phyloP scores from a whole-genome alignment of 2,888 invertebrate species.

The Drosophila putrida region DNA sequence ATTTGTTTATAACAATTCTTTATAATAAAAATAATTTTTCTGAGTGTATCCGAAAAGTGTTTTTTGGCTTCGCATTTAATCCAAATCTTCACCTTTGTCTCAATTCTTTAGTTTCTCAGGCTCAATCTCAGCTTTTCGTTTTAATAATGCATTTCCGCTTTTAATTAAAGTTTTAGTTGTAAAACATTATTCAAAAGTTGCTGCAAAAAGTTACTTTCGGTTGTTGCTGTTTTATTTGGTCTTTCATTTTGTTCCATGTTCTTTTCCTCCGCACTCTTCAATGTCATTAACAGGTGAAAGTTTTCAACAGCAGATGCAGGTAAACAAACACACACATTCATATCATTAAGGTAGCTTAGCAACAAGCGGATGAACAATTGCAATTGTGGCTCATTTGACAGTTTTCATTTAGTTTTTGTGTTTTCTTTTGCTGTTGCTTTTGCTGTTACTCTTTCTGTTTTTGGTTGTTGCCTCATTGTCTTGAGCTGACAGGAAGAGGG shows the following conservation, averaged over 20 bases:
- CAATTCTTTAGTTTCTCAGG: slow-evolving; percentile 13
- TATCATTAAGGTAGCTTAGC: slow-evolving; percentile 56
- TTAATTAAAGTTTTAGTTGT: slow-evolving; percentile 76
- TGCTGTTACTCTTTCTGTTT: neutral
- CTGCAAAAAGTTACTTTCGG: slow-evolving; percentile 50
- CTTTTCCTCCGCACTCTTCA: slow-evolving; percentile 33
- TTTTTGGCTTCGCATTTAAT: neutral
- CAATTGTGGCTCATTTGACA: slow-evolving; percentile 77
- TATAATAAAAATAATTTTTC: neutral
- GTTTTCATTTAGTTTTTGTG: slow-evolving; percentile 69
- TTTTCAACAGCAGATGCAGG: slow-evolving; percentile 47
- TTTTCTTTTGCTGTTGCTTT: neutral
- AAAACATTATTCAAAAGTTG: slow-evolving; percentile 58
- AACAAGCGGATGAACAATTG: slow-evolving; percentile 64
- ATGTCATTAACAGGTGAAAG: slow-evolving; percentile 76
- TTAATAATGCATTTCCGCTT: slow-evolving; percentile 73
- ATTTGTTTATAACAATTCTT: too few relatives aligned
- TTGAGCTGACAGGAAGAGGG: slow-evolving; percentile 31
- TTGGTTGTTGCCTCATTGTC: slow-evolving; percentile 43
- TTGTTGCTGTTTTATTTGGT: slow-evolving; percentile 44
- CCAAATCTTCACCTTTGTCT: neutral
- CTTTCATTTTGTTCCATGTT: slow-evolving; percentile 14
- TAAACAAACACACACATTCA: slow-evolving; percentile 20
- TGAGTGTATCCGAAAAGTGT: neutral
- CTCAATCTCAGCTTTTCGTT: slow-evolving; percentile 53